Evolutionary conservation across 2,888 invertebrate genomes (phyloP).

Genomic region (Lycaena phlaeas): DNA sequence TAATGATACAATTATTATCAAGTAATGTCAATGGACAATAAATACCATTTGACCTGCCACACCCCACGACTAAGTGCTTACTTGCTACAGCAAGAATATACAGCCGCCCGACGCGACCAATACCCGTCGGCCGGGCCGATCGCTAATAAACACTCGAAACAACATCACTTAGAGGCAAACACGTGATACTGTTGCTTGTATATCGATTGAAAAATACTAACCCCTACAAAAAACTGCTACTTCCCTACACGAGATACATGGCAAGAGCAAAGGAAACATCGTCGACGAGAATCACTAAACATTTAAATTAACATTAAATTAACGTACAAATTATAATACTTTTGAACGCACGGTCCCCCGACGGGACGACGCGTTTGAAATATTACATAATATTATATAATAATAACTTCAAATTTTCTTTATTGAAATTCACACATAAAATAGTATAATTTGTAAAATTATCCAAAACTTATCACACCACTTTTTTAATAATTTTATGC

Average conservation of each 20-base stretch:
- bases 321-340: constrained; percentile 47
- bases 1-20: constrained; percentile 73
- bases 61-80: constrained; percentile 62
- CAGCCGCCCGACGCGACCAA: constrained; percentile 51
- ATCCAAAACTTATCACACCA: constrained; percentile 74
- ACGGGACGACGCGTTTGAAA: constrained; percentile 33
- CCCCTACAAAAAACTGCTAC: constrained; percentile 61
- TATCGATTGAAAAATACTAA: constrained; percentile 67
- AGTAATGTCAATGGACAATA: constrained; percentile 72
- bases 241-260: constrained; percentile 65
- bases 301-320: constrained; percentile 31
- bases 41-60: constrained; percentile 69
- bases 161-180: constrained; percentile 62
- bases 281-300: constrained; percentile 52
- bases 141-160: constrained; percentile 60
- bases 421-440: constrained; percentile 69
- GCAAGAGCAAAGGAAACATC: constrained; percentile 68
- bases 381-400: constrained; percentile 32
- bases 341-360: constrained; percentile 29
- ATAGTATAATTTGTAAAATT: constrained; percentile 73
- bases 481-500: constrained; percentile 66
- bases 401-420: constrained; percentile 55
- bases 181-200: constrained; percentile 63
- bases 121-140: constrained; percentile 41
- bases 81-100: constrained; percentile 66